Percentiles rank a stretch among this genome's conserved stretches.
These are phyloP conservation scores for Pinctada fucata DNA, from an alignment of 2,888 invertebrate genomes.

Conservation along the genomic window DNA sequence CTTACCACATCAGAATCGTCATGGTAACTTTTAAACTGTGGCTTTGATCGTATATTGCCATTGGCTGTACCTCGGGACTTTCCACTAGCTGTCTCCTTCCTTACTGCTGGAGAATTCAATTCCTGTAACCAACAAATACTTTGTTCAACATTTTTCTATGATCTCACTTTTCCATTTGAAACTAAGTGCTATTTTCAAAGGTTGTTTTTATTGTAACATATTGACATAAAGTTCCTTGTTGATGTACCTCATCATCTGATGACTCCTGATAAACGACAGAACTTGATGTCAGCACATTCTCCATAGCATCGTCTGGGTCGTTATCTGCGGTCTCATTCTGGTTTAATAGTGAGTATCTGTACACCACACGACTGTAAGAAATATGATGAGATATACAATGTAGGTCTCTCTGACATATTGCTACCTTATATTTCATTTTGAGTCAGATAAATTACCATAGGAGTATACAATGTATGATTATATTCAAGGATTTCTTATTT, in stretches of 20 bases:
- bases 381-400: neutral
- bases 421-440: too few relatives aligned
- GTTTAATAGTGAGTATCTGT: constrained; percentile 65
- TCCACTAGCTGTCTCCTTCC: constrained; percentile 22
- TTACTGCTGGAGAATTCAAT: constrained; percentile 40
- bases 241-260: constrained; percentile 61
- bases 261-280: constrained; percentile 60
- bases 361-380: constrained; percentile 64
- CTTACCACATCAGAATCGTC: constrained; percentile 73
- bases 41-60: constrained; percentile 21
- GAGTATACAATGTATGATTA: too few relatives aligned
- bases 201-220: too few relatives aligned
- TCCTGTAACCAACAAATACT: constrained; percentile 30
- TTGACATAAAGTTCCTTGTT: too few relatives aligned
- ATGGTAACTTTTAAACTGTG: constrained; percentile 59
- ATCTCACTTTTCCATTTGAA: neutral
- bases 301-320: constrained; percentile 55
- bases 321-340: constrained; percentile 54
- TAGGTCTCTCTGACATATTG: too few relatives aligned
- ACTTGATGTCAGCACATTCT: constrained; percentile 57
- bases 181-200: too few relatives aligned
- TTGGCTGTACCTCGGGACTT: neutral
- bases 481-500: too few relatives aligned
- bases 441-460: too few relatives aligned
- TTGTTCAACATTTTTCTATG: neutral